Evolutionary conservation across 2,113 vertebrate genomes (phyloP).

Genomic region (Prinia subflava): DNA sequence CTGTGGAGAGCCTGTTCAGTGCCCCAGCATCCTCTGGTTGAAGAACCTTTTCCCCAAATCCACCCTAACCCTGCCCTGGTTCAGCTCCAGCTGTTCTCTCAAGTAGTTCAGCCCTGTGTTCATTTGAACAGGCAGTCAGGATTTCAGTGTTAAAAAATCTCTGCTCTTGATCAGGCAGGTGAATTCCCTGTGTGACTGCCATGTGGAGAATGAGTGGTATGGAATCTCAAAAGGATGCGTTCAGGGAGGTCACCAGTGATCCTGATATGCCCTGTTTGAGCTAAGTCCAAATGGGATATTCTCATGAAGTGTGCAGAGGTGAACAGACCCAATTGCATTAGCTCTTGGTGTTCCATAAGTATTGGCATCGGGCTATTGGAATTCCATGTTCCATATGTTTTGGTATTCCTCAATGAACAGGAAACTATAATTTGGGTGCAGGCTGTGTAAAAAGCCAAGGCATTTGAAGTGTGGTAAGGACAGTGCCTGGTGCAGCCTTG

Average conservation of each 20-base stretch:
- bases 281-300: background rate
- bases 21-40: background rate
- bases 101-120: background rate
- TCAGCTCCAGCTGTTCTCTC: background rate
- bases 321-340: background rate
- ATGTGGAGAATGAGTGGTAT: rapidly evolving
- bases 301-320: background rate
- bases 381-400: background rate
- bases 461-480: background rate
- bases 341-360: background rate
- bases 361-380: background rate
- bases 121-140: rapidly evolving
- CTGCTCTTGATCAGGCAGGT: background rate
- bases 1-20: background rate
- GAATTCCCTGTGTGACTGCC: background rate
- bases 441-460: background rate
- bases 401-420: background rate
- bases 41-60: background rate
- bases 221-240: background rate
- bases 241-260: background rate
- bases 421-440: background rate
- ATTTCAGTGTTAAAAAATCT: background rate
- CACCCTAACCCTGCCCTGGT: background rate
- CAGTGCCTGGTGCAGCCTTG: background rate
- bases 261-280: background rate